These are phyloP conservation scores for Pachycephala philippinensis DNA, from an alignment of 2,113 vertebrate species.

Conservation along the genomic window DNA sequence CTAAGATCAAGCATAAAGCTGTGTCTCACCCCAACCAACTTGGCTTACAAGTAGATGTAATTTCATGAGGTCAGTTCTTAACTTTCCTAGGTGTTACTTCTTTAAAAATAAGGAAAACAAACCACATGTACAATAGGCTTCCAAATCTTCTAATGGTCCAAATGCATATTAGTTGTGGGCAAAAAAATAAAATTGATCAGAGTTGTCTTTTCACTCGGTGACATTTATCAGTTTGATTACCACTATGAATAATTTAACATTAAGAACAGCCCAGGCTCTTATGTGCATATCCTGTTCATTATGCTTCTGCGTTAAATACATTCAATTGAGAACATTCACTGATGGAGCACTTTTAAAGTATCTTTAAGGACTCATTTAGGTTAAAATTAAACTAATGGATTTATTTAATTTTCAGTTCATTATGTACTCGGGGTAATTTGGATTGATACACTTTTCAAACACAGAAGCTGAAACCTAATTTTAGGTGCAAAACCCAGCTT, in stretches of 20 bases:
- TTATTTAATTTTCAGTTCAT: constrained; percentile 32
- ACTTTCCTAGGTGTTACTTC: not conserved
- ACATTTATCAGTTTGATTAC: not conserved
- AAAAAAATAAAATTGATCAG: not conserved
- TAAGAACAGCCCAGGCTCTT: not conserved
- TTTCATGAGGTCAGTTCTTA: not conserved
- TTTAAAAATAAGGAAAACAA: not conserved
- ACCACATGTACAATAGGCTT: not conserved
- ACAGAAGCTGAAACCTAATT: not conserved
- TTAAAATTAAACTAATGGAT: constrained; percentile 28
- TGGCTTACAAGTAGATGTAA: not conserved
- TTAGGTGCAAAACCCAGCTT: not conserved
- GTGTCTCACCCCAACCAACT: not conserved
- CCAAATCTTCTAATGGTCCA: not conserved
- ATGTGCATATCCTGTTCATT: not conserved
- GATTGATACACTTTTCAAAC: constrained; percentile 5
- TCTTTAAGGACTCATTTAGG: constrained; percentile 15
- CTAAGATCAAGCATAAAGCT: not conserved
- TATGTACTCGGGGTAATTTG: constrained; percentile 1
- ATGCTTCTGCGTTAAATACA: not conserved
- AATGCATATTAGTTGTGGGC: not conserved
- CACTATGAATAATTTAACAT: not conserved
- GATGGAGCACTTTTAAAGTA: not conserved
- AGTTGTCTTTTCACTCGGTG: not conserved
- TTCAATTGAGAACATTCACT: not conserved